Evolutionary conservation across 2,888 invertebrate genomes (phyloP).

Genomic region (Zele albiditarsus): DNA sequence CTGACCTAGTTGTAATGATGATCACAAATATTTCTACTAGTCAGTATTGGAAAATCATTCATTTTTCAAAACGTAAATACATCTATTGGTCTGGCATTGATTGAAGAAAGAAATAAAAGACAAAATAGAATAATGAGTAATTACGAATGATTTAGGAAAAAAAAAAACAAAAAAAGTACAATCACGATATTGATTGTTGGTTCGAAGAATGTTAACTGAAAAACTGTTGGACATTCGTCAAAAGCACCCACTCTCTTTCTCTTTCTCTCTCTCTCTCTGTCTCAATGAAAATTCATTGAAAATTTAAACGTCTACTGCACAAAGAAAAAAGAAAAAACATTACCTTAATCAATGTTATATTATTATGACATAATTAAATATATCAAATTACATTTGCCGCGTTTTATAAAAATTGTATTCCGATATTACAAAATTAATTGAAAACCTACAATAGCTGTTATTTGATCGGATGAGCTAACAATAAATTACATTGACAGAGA

Average conservation of each 20-base stretch:
- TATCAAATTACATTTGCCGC: conserved; percentile 68
- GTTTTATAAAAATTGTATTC: conserved; percentile 71
- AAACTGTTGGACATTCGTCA: conserved; percentile 62
- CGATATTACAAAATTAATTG: conserved; percentile 64
- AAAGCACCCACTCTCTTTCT: conserved; percentile 63
- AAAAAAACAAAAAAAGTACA: conserved; percentile 37
- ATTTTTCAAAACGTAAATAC: conserved; percentile 46
- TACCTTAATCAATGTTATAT: conserved; percentile 69
- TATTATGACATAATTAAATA: conserved; percentile 61
- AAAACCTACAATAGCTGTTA: conserved; percentile 66
- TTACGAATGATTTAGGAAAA: conserved; percentile 9
- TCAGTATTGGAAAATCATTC: conserved; percentile 32
- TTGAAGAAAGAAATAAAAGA: conserved; percentile 34
- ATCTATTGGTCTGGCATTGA: conserved; percentile 42
- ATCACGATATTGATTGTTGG: conserved; percentile 40
- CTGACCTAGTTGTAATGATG: conserved; percentile 28
- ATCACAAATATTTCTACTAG: conserved; percentile 21
- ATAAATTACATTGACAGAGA: conserved; percentile 8
- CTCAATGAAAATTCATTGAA: conserved; percentile 63
- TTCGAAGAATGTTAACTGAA: conserved; percentile 32
- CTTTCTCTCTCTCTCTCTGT: background rate
- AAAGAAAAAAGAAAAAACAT: conserved; percentile 59
- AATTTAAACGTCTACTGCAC: conserved; percentile 72
- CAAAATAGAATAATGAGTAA: background rate
- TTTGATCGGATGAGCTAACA: conserved; percentile 50